These are phyloP conservation scores for Xanthorhoe designata DNA, from an alignment of 2,888 invertebrate genomes.

Conservation along the genomic window DNA sequence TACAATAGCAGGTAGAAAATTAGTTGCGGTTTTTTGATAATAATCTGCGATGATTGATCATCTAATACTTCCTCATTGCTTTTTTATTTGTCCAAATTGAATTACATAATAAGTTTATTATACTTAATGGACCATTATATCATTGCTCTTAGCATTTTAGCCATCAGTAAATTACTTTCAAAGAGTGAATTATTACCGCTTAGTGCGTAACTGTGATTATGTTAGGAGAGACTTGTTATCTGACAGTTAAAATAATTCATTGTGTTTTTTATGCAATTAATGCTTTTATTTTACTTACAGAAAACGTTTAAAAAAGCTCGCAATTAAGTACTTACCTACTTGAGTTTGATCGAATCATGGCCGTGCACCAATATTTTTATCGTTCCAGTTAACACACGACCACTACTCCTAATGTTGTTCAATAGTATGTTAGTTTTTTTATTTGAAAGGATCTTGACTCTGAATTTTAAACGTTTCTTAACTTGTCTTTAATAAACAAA, in stretches of 20 bases:
- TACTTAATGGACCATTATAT: conserved; percentile 28
- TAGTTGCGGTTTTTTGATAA: conserved; percentile 40
- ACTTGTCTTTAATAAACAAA: no score
- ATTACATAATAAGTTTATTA: conserved; percentile 36
- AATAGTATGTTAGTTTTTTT: no score
- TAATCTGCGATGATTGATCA: conserved; percentile 41
- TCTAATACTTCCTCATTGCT: conserved; percentile 43
- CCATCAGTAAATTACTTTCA: conserved; percentile 18
- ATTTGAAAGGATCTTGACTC: no score
- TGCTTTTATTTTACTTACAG: not conserved
- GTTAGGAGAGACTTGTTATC: not conserved
- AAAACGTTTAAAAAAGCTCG: no score
- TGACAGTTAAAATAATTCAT: not conserved
- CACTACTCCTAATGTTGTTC: no score
- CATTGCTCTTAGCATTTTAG: conserved; percentile 23
- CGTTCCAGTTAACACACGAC: no score
- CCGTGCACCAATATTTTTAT: no score
- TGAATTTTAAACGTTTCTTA: no score
- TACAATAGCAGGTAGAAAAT: conserved; percentile 37
- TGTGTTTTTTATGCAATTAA: not conserved
- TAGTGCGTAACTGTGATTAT: conserved; percentile 15
- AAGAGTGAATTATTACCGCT: conserved; percentile 15
- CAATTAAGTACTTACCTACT: no score
- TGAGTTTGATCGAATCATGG: no score
- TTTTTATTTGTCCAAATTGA: conserved; percentile 42